These are phyloP conservation scores for Hyposmocoma kahamanoa DNA, from an alignment of 1,140 invertebrate species.

Conservation along the genomic window DNA sequence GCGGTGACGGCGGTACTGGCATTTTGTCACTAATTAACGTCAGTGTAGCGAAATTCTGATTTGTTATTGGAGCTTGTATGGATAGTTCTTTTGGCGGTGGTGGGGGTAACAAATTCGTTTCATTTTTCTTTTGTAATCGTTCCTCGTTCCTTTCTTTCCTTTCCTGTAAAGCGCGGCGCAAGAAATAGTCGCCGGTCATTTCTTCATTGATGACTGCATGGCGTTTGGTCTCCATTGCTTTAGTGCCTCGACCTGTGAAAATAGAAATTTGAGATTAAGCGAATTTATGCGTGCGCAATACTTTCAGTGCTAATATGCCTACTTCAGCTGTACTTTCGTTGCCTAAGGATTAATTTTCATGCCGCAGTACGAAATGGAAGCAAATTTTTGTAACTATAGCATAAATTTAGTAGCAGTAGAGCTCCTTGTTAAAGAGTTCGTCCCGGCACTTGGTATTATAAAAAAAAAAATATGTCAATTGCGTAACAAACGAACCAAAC, in stretches of 20 bases:
- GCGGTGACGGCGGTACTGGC: conserved; percentile 5
- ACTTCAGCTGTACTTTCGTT: too few species aligned
- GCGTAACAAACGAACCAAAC: too few species aligned
- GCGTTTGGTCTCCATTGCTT: conserved; percentile 24
- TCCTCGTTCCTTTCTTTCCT: neutral
- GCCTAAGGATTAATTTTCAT: too few species aligned
- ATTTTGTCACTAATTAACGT: conserved; percentile 18
- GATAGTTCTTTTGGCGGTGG: neutral
- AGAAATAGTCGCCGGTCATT: conserved; percentile 37
- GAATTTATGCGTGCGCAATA: too few species aligned
- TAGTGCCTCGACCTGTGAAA: conserved; percentile 32
- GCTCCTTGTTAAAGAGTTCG: too few species aligned
- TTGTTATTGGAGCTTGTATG: neutral
- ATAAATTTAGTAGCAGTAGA: too few species aligned
- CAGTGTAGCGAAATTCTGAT: conserved; percentile 16
- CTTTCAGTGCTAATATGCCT: too few species aligned
- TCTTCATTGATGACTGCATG: neutral
- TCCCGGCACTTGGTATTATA: too few species aligned
- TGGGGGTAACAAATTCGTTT: neutral
- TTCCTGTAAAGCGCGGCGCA: conserved; percentile 26
- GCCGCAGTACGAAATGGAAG: too few species aligned
- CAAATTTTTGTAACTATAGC: too few species aligned
- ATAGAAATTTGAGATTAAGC: too few species aligned
- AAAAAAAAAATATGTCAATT: too few species aligned
- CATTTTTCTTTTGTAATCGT: neutral